A percentile compares a stretch with the other conserved stretches of the same genome.
phyloP scores from a whole-genome alignment of 2,113 vertebrate genomes.

The human (Homo sapiens) region GRCh38 chr3:169528501-169529000 shows the following conservation, averaged over 20 bases:
- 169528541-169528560: conserved; percentile 72
- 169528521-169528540: conserved; percentile 67
- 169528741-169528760: conserved; percentile 74
- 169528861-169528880: not conserved
- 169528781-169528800: conserved; percentile 75
- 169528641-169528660: conserved; percentile 78
- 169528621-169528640: conserved; percentile 76
- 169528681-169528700: not conserved
- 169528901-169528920: conserved; percentile 35
- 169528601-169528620: conserved; percentile 81
- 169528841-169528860: not conserved
- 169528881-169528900: not conserved
- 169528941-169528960: conserved; percentile 43
- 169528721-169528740: conserved; percentile 65
- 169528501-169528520: conserved; percentile 72
- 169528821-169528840: conserved; percentile 65
- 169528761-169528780: conserved; percentile 66
- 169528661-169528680: conserved; percentile 81
- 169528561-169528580: conserved; percentile 81
- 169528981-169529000: conserved; percentile 1
- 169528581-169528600: conserved; percentile 80
- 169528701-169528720: conserved; percentile 64
- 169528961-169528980: not conserved
- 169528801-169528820: conserved; percentile 67
- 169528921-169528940: conserved; percentile 46